A percentile compares a stretch with the other conserved stretches of the same genome.
These are phyloP conservation scores for Drosophila maculinotata DNA, from an alignment of 2,888 invertebrate species.

Conservation along the genomic window DNA sequence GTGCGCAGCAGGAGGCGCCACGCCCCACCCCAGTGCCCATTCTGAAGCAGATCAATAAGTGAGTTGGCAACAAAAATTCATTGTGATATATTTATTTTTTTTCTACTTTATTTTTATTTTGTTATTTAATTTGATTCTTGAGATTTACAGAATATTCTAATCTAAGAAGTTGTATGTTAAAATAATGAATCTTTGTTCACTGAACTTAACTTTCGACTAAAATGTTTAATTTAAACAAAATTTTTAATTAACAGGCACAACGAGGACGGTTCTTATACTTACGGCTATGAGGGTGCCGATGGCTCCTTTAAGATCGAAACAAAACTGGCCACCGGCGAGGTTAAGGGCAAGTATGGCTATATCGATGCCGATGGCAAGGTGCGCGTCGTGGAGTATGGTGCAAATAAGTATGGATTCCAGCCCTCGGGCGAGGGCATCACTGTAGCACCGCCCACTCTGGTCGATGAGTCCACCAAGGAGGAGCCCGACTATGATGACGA, in stretches of 20 bases:
- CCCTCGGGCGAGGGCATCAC: conserved; percentile 95
- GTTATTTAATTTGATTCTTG: no score
- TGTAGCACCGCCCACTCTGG: conserved; percentile 88
- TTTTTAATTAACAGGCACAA: conserved; percentile 88
- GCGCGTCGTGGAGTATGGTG: conserved; percentile 94
- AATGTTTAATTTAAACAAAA: not conserved
- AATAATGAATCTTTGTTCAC: not conserved
- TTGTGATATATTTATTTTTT: no score
- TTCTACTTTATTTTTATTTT: not conserved
- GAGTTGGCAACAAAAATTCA: conserved; percentile 33
- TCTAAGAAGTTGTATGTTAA: no score
- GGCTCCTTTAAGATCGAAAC: conserved; percentile 96
- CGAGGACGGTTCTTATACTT: conserved; percentile 95
- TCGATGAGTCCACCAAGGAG: conserved; percentile 86
- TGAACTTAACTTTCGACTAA: not conserved
- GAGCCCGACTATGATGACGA: conserved; percentile 85
- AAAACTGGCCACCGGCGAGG: conserved; percentile 92
- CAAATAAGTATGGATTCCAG: conserved; percentile 94
- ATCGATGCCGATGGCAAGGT: conserved; percentile 93
- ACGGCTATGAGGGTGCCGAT: conserved; percentile 95
- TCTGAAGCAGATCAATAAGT: conserved; percentile 94
- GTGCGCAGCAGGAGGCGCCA: conserved; percentile 67
- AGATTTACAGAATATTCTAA: no score
- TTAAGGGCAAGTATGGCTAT: conserved; percentile 96
- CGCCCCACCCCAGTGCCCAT: conserved; percentile 90